Evolutionary conservation across 30 jellyfish, hydroid and myxozoan genomes (phyloP).

Genomic region (Aurelia sp.): DNA sequence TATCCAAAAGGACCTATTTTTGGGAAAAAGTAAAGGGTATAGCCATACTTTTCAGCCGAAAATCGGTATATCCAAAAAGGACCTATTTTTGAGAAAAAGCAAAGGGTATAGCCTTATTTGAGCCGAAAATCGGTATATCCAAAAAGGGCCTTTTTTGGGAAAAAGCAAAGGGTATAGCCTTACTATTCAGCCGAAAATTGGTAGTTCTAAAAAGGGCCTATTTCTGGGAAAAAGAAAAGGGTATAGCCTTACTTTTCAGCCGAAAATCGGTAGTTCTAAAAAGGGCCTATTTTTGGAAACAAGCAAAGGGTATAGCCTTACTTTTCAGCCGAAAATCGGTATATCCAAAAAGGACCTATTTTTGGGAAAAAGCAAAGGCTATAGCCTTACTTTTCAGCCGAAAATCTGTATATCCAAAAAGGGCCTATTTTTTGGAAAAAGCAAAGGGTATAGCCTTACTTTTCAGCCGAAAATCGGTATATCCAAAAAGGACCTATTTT

Average conservation of each 20-base stretch:
- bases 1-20: too few relatives aligned
- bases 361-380: too few relatives aligned
- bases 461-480: not conserved
- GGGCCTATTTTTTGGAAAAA: too few relatives aligned
- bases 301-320: too few relatives aligned
- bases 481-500: not conserved
- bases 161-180: slow-evolving; percentile 1
- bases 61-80: too few relatives aligned
- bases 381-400: too few relatives aligned
- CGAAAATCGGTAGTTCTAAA: not conserved
- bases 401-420: too few relatives aligned
- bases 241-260: not conserved
- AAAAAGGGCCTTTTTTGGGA: not conserved
- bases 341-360: too few relatives aligned
- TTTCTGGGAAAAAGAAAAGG: not conserved
- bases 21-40: too few relatives aligned
- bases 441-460: not conserved
- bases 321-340: too few relatives aligned
- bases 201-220: not conserved
- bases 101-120: not conserved
- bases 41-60: too few relatives aligned
- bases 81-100: not conserved
- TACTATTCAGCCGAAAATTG: not conserved
- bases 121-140: not conserved
- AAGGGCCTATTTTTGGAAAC: too few relatives aligned